These are phyloP conservation scores for Hirtodrosophila alboralis DNA, from an alignment of 2,888 invertebrate genomes.

Conservation along the genomic window DNA sequence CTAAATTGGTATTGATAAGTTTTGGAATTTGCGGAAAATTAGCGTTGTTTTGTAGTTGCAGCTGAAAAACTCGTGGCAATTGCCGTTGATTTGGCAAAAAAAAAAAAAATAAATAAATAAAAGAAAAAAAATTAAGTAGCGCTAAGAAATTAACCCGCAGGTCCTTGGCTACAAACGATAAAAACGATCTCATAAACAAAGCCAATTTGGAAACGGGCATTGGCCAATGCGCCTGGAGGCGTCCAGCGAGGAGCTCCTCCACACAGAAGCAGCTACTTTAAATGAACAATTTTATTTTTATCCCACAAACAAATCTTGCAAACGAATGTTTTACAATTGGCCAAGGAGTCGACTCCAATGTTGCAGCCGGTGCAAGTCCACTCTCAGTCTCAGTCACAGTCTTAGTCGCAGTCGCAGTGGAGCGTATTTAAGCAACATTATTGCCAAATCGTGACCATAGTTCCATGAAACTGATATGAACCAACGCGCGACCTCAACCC, in stretches of 20 bases:
- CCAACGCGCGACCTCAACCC: slow-evolving; percentile 29
- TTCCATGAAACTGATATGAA: slow-evolving; percentile 84
- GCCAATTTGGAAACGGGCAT: slow-evolving; percentile 70
- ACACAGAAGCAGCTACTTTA: slow-evolving; percentile 83
- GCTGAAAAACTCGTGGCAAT: not conserved
- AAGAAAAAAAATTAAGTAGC: slow-evolving; percentile 71
- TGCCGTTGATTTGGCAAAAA: not conserved
- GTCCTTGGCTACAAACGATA: slow-evolving; percentile 68
- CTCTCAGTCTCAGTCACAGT: too few relatives aligned
- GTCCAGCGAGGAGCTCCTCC: slow-evolving; percentile 19
- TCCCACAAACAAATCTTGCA: slow-evolving; percentile 82
- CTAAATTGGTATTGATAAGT: slow-evolving; percentile 49
- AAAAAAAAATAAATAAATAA: not conserved
- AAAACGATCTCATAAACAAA: slow-evolving; percentile 79
- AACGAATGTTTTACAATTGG: slow-evolving; percentile 82
- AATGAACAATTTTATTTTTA: slow-evolving; percentile 83
- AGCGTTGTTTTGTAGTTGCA: slow-evolving; percentile 14
- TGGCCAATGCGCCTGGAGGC: slow-evolving; percentile 26
- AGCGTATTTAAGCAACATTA: slow-evolving; percentile 83
- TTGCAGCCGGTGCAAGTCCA: slow-evolving; percentile 42
- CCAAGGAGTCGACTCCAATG: slow-evolving; percentile 28
- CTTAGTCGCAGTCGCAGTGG: slow-evolving; percentile 14
- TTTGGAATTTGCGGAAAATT: slow-evolving; percentile 44
- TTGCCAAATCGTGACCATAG: slow-evolving; percentile 84
- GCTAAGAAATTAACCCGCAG: slow-evolving; percentile 78